phyloP scores from a whole-genome alignment of 2,888 invertebrate genomes.

The Myathropa florea region DNA sequence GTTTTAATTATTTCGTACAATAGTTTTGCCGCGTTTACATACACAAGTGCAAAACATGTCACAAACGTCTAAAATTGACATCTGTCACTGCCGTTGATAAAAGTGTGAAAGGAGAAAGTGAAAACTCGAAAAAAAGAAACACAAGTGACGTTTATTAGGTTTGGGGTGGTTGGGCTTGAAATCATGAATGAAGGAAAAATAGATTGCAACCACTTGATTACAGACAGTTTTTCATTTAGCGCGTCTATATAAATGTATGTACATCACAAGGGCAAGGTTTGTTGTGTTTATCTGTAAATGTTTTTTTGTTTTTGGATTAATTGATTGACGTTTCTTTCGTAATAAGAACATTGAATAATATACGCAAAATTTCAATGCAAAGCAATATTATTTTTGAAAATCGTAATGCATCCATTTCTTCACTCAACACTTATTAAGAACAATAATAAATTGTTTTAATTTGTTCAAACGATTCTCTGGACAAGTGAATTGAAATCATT shows the following conservation, averaged over 20 bases:
- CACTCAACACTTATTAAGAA: too few relatives aligned
- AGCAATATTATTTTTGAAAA: too few relatives aligned
- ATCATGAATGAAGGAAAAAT: background rate
- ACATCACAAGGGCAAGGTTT: background rate
- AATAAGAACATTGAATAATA: background rate
- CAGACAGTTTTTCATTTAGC: background rate
- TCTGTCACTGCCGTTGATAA: background rate
- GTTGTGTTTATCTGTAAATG: background rate
- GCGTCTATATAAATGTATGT: background rate
- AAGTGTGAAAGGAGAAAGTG: background rate
- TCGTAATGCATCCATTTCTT: too few relatives aligned
- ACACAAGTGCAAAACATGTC: background rate
- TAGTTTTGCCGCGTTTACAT: background rate
- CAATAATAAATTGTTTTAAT: too few relatives aligned
- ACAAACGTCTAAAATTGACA: background rate
- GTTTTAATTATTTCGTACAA: background rate
- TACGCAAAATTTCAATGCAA: too few relatives aligned
- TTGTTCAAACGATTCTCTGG: too few relatives aligned
- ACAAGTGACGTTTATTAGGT: background rate
- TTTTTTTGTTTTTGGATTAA: background rate
- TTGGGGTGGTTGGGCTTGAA: background rate
- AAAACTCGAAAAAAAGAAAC: background rate
- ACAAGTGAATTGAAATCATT: too few relatives aligned
- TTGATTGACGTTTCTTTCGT: background rate
- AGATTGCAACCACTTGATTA: background rate